phyloP scores from a whole-genome alignment of 2,113 vertebrate genomes.

The Paedocypris sp. region DNA sequence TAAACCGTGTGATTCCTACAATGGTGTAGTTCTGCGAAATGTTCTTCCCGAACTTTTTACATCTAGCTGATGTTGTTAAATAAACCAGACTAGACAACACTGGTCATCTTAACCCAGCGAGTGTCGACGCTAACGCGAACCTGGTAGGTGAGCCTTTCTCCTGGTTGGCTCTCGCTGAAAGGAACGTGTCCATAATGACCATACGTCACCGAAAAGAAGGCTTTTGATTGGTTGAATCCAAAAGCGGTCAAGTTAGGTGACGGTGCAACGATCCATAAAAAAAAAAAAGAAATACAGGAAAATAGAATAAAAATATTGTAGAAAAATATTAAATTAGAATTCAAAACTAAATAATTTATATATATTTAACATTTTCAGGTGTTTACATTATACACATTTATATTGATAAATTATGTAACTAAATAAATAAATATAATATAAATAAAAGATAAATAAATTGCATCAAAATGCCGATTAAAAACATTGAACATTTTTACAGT shows the following conservation, averaged over 20 bases:
- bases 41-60: no score
- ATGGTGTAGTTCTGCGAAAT: background rate
- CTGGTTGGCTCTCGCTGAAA: background rate
- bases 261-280: background rate
- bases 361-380: no score
- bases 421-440: no score
- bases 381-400: no score
- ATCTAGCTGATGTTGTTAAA: no score
- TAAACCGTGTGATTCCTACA: background rate
- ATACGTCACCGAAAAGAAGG: background rate
- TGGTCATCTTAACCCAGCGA: background rate
- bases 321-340: no score
- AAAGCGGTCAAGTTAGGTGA: background rate
- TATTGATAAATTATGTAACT: no score
- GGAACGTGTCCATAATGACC: background rate
- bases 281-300: background rate
- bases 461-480: no score
- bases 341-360: no score
- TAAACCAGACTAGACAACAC: background rate
- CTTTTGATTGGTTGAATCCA: background rate
- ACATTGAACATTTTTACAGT: no score
- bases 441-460: no score
- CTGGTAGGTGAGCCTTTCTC: background rate
- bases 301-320: background rate
- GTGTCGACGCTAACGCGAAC: background rate